Evolutionary conservation across 2,888 invertebrate genomes (phyloP).

Genomic region (Idaea straminata): DNA sequence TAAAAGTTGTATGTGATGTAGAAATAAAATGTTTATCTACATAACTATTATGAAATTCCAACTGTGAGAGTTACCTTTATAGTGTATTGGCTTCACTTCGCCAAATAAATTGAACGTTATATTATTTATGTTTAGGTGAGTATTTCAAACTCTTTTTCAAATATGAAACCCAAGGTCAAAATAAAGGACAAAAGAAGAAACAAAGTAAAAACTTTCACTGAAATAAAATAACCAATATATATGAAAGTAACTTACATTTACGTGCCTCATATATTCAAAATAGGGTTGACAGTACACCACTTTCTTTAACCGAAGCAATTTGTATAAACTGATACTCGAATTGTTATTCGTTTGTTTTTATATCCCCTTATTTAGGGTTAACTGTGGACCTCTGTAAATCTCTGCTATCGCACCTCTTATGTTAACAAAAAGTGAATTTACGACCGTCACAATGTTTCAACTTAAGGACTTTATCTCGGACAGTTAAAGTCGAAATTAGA

Average conservation of each 20-base stretch:
- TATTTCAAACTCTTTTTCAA: not conserved
- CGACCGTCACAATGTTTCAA: conserved; percentile 23
- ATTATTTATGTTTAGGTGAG: not conserved
- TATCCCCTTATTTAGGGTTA: conserved; percentile 22
- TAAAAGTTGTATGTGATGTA: no score
- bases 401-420: conserved; percentile 46
- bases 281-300: conserved; percentile 30
- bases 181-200: not conserved
- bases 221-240: not conserved
- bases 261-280: conserved; percentile 6
- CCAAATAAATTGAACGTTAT: not conserved
- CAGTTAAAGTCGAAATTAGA: conserved; percentile 23
- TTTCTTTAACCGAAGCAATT: conserved; percentile 17
- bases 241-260: not conserved
- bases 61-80: no score
- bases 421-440: conserved; percentile 41
- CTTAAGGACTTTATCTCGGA: conserved; percentile 20
- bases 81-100: no score
- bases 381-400: conserved; percentile 51
- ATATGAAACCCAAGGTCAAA: not conserved
- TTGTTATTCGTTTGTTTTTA: conserved; percentile 21
- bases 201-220: not conserved
- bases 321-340: conserved; percentile 14
- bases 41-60: no score
- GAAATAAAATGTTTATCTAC: no score